These are phyloP conservation scores for Pandion haliaetus DNA, from an alignment of 2,113 vertebrate species.

Conservation along the genomic window DNA sequence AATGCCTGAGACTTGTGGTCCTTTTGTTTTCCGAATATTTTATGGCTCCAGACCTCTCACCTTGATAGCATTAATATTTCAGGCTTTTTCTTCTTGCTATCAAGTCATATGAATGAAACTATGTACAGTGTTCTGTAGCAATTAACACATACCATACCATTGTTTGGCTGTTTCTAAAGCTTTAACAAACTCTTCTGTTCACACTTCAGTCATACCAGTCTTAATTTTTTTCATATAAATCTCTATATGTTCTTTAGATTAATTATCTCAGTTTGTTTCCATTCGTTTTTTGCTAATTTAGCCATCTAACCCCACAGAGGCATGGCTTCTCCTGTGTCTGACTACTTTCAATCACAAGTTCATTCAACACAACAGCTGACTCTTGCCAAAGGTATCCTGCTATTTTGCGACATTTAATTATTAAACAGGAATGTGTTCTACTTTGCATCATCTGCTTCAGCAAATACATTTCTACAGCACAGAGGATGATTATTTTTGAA, in stretches of 20 bases:
- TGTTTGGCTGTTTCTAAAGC: background rate
- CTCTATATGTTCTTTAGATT: background rate
- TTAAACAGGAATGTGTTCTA: background rate
- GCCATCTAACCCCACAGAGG: background rate
- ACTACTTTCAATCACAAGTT: background rate
- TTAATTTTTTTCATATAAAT: background rate
- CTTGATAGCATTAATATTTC: background rate
- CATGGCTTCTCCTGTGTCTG: background rate
- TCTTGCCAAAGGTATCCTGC: background rate
- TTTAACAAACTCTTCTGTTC: background rate
- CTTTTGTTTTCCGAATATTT: background rate
- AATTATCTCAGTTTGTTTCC: background rate
- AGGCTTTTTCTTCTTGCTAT: background rate
- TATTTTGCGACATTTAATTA: background rate
- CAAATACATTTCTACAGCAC: background rate
- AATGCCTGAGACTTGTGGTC: fast-evolving
- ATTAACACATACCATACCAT: background rate
- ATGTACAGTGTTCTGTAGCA: background rate
- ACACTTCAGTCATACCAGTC: background rate
- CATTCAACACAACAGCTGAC: background rate
- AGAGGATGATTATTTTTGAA: background rate
- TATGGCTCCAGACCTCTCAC: background rate
- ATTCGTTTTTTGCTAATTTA: background rate
- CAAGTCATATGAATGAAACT: background rate
- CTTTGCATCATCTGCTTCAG: background rate